Base-by-base conservation (phyloP, 1,140 invertebrate species). In the Cyphomyrmex costatus region DNA sequence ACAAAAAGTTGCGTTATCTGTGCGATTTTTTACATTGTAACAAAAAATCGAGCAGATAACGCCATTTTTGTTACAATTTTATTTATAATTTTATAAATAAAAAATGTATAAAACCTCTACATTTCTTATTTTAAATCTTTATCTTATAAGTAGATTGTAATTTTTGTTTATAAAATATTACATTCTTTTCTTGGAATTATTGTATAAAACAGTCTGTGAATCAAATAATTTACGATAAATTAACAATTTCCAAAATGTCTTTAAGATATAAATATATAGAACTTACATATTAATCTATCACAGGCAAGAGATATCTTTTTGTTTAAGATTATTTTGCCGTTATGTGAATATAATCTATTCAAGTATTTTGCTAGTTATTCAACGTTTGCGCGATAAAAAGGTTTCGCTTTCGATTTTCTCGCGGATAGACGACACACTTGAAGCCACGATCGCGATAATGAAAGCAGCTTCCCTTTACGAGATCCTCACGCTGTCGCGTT, bases 401-500 rank as follows among this genome's bases (percentile, higher is more conserved):
- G 2, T 42, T 42, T 42, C 63, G 33, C 30, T 42, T n/a, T 77
- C 30, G 16, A 24, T 36, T 30, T 19, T 24, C n/a, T 33, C 16
- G 12, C 33, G 10, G 21, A 27, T 42, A 27, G 36, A 61, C 8
- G 56, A 63, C 8, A 42, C 33, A 16, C 70, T 73, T 10, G 42
- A 21, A 33, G n/a, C 24, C 5, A 42, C 36, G 60, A 14, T 61
- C 36, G 21, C 30, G 8, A 21, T 27, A 27, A 77, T 16, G 65
- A 73, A 33, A 58, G 7, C 27, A 42, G 66, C 33, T 36, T 58
- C 61, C 68, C 19, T 79, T 65, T 53, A 68, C 24, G 79, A 73
- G 70, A 60, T 82, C 65, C 27, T 71, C 33, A 24, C 49, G 21
- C 30, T 53, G 63, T 68, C 63, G 51, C 36, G 49, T 63, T 84